Evolutionary conservation across 2,797 vertebrate genomes (phyloP), one percentile per base, ranked within the genome.

Genomic region (Calcarius lapponicus): DNA sequence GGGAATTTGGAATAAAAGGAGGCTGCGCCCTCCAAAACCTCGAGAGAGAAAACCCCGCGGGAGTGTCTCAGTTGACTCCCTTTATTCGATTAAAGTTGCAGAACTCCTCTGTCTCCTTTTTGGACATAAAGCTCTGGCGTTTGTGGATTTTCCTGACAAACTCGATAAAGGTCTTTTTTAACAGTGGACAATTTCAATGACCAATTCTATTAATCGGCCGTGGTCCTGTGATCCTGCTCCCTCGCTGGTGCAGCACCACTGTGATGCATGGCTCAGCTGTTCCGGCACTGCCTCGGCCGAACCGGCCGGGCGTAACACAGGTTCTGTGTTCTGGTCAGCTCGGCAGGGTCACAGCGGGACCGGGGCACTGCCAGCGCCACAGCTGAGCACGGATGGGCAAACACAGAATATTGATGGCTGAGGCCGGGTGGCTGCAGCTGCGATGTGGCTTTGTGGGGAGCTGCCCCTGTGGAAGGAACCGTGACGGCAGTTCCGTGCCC

Each of bases 401-500:
- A 36, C 36, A 36, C 36, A 36, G 36, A 36, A 36, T 9, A 36
- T 36, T 36, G 36, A 36, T 48, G 57, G 31, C 50, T 42, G 38
- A 20, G 19, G 28, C 51, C 53, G 4, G 4, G 4, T 8, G 22
- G 75, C 85, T 65, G 36, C 58, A 38, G 45, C 32, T 45, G 16
- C 26, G 2, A 4, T 5, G 10, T 0, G 19, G 32, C 28, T 72
- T n/a, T n/a, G 7, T 8, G 21, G 11, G 73, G 18, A 42, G 36
- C 57, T 66, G n/a, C 18, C 43, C 21, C 21, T 43, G 24, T 2
- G 4, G 24, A 31, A 15, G 16, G 26, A 69, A 28, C 29, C 3
- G 1, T 17, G 51, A 2, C 0, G 2, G 7, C 9, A 1, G 28
- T 16, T 57, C 7, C 0, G 34, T 14, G 32, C 53, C 12, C 13